Conservation (phyloP, 2,797 vertebrate genomes). For the Labeo calbasu region DNA sequence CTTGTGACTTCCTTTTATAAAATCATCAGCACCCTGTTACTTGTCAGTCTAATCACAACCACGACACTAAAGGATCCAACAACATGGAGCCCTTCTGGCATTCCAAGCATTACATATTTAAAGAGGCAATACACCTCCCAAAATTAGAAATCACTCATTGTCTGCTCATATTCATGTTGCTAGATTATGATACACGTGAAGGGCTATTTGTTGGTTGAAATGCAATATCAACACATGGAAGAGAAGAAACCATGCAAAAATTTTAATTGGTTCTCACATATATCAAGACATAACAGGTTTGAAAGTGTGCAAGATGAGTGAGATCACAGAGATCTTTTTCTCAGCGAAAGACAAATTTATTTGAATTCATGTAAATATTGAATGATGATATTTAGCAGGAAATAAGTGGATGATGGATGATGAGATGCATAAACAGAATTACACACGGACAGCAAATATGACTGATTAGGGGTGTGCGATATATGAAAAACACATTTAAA, state of each 20-base stretch:
- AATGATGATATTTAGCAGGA: background rate
- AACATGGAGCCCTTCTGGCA: background rate
- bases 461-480: background rate
- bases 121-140: background rate
- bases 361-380: background rate
- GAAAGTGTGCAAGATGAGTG: background rate
- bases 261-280: background rate
- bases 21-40: slow-evolving; percentile 17
- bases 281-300: background rate
- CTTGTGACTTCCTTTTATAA: slow-evolving; percentile 21
- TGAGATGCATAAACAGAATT: background rate
- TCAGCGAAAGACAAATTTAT: background rate
- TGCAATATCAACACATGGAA: background rate
- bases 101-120: background rate
- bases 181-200: background rate
- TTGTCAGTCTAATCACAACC: slow-evolving; percentile 15
- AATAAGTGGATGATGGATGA: background rate
- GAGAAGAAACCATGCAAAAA: background rate
- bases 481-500: too few species aligned
- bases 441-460: background rate
- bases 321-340: background rate
- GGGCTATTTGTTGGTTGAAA: background rate
- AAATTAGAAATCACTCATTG: background rate
- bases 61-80: background rate
- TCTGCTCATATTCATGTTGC: background rate